These are phyloP conservation scores for Aeoliscus strigatus DNA, from an alignment of 2,797 vertebrate genomes.

Conservation along the genomic window DNA sequence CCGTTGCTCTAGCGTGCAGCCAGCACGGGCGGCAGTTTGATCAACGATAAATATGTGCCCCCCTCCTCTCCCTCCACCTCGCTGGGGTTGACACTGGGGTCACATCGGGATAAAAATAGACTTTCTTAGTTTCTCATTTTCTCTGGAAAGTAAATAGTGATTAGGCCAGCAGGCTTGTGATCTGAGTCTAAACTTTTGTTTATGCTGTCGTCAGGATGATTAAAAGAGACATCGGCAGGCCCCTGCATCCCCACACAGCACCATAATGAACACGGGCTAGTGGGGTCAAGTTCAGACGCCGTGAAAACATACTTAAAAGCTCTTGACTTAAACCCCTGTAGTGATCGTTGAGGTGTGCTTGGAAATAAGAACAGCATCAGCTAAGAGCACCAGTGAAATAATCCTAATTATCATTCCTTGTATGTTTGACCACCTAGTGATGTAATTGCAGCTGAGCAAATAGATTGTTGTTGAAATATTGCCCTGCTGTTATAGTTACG, in stretches of 20 bases:
- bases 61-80: conserved; percentile 15
- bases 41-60: conserved; percentile 49
- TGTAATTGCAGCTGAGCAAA: conserved; percentile 74
- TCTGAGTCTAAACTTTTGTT: conserved; percentile 59
- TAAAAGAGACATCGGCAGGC: conserved; percentile 51
- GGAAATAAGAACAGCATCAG: conserved; percentile 28
- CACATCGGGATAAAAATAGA: conserved; percentile 63
- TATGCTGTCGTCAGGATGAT: conserved; percentile 45
- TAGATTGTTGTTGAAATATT: conserved; percentile 71
- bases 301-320: conserved; percentile 56
- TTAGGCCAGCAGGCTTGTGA: conserved; percentile 62
- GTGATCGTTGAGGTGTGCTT: conserved; percentile 35
- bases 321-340: conserved; percentile 47
- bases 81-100: conserved; percentile 46
- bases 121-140: conserved; percentile 60
- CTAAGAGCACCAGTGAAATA: conserved; percentile 48
- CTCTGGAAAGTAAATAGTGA: conserved; percentile 62
- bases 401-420: conserved; percentile 64
- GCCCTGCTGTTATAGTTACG: conserved; percentile 61
- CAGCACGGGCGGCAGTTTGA: conserved; percentile 41
- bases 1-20: conserved; percentile 45
- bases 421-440: conserved; percentile 65
- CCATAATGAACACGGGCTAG: conserved; percentile 41
- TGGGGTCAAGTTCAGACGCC: conserved; percentile 49
- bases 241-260: conserved; percentile 34